These are phyloP conservation scores for Drosophila watanabei DNA, from an alignment of 1,140 invertebrate genomes.

Conservation along the genomic window DNA sequence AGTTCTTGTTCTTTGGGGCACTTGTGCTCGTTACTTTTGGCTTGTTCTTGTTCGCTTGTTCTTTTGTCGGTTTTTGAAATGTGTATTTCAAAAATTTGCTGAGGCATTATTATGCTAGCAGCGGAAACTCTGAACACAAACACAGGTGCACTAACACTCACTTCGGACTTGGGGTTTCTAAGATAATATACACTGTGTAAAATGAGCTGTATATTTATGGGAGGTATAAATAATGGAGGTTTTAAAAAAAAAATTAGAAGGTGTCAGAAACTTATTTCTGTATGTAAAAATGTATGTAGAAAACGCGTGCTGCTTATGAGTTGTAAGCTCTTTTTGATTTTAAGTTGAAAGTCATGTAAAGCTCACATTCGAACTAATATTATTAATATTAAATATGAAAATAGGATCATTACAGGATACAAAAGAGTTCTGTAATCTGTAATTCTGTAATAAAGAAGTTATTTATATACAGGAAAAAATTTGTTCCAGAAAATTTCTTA, in stretches of 20 bases:
- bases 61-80: constrained; percentile 75
- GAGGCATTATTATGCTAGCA: constrained; percentile 61
- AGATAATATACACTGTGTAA: neutral
- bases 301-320: neutral
- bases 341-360: neutral
- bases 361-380: neutral
- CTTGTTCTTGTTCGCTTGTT: constrained; percentile 67
- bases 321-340: too few relatives aligned
- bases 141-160: constrained; percentile 24
- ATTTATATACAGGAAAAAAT: neutral
- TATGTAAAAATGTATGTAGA: neutral
- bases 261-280: neutral
- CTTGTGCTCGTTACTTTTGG: constrained; percentile 69
- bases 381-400: neutral
- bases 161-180: neutral
- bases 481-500: neutral
- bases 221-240: neutral
- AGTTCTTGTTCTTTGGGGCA: constrained; percentile 45
- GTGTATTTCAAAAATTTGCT: constrained; percentile 67
- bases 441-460: neutral
- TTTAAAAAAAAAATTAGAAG: neutral
- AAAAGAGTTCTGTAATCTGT: too few relatives aligned
- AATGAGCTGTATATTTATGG: neutral
- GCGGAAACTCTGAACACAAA: constrained; percentile 77
- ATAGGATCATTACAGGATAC: neutral